Percentiles rank a stretch among this genome's conserved stretches.
Conservation (phyloP, 2,888 invertebrate genomes). For the Epirrhoe tristata region DNA sequence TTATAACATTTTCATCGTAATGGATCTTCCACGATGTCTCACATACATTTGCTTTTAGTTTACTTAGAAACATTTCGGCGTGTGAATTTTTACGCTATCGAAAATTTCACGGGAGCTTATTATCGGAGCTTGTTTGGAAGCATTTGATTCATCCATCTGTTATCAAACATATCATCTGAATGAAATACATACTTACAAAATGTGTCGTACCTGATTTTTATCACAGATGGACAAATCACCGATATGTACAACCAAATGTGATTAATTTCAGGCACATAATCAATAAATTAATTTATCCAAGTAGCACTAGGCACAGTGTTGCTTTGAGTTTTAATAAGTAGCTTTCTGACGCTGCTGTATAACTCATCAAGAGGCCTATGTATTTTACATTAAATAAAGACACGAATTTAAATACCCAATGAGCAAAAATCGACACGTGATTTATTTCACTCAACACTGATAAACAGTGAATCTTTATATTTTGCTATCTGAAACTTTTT, state of each 20-base stretch:
- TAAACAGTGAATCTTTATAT: neutral
- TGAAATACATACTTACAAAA: neutral
- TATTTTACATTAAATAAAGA: no score
- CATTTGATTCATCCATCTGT: neutral
- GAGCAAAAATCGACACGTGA: neutral
- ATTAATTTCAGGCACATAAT: neutral
- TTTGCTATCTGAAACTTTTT: neutral
- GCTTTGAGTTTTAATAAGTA: neutral
- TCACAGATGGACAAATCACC: neutral
- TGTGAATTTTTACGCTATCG: neutral
- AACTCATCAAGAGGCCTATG: neutral
- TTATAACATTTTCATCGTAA: slow-evolving; percentile 39
- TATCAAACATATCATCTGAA: neutral
- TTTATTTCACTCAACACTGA: slow-evolving; percentile 5
- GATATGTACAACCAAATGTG: neutral
- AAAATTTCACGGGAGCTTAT: neutral
- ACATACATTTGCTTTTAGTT: neutral
- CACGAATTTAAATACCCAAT: no score
- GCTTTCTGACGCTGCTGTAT: neutral
- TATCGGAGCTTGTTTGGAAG: neutral
- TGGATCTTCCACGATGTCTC: neutral
- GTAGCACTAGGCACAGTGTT: neutral
- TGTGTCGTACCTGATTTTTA: neutral
- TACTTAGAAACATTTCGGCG: neutral
- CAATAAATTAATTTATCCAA: neutral